Evolutionary conservation across 2,888 invertebrate species (phyloP), one percentile per base, ranked within the genome.

Genomic region (Heliconius ismenius): DNA sequence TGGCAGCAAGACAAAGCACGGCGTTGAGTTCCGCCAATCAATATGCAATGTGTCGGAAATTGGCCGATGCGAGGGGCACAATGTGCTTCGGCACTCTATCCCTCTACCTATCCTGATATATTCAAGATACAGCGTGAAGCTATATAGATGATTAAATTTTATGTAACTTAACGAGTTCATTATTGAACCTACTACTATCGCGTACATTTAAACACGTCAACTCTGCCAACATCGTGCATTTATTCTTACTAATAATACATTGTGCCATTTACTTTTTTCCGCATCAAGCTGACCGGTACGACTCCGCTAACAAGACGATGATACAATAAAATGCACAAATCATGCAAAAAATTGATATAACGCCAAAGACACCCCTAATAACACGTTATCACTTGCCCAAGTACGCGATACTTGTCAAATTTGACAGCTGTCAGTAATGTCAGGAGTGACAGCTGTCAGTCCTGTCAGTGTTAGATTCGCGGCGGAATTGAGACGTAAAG

Each of bases 321-420:
- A 74, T 69, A 79, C 78, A 78, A 39, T 39, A 77, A 81, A 80
- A 92, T 91, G 89, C 85, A 87, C 81, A 80, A 89, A 90, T 89
- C 87, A 87, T 85, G 89, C 90, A 84, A 86, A 84, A 82, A 78
- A 75, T 77, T 77, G 76, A 81, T 80, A 85, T 83, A 88, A 85
- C 86, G 86, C 85, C 84, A 91, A 85, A 87, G 88, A 91, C 91
- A 90, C 81, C 85, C 82, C 82, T 90, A 92, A 92, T 92, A 88
- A 91, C 85, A 89, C 83, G 86, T 84, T 90, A 91, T 92, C 91
- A 88, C 81, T 82, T 79, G 79, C 73, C 76, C 81, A 85, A 91
- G 87, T 78, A 82, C 83, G 89, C 89, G 83, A 90, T 91, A 91
- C 90, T 86, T 79, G 82, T 85, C 88, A 83, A 82, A 84, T 85